phyloP scores from a whole-genome alignment of 2,888 invertebrate genomes.

The Stomorhina lunata region DNA sequence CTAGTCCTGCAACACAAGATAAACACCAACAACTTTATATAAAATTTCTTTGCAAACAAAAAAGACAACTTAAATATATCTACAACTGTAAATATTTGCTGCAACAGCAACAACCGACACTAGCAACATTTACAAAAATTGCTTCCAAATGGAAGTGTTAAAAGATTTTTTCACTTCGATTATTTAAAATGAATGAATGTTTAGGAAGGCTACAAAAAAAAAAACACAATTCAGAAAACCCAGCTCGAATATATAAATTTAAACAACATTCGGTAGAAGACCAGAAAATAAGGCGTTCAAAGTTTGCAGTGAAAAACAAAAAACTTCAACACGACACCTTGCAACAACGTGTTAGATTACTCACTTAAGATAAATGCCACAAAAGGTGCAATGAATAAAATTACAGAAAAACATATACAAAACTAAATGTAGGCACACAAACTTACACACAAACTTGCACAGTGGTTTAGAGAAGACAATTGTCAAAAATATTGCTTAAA shows the following conservation, averaged over 20 bases:
- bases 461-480: no score
- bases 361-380: slow-evolving; percentile 68
- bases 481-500: no score
- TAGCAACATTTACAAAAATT: slow-evolving; percentile 60
- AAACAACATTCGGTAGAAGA: slow-evolving; percentile 50
- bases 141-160: slow-evolving; percentile 71
- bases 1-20: slow-evolving; percentile 5
- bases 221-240: neutral
- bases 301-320: slow-evolving; percentile 11
- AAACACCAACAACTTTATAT: slow-evolving; percentile 6
- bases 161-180: slow-evolving; percentile 73
- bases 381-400: slow-evolving; percentile 66
- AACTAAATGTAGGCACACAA: neutral
- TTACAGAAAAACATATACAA: slow-evolving; percentile 20
- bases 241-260: neutral
- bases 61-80: slow-evolving; percentile 32
- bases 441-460: neutral
- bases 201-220: slow-evolving; percentile 44
- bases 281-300: slow-evolving; percentile 56
- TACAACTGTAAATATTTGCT: slow-evolving; percentile 60
- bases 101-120: slow-evolving; percentile 1
- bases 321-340: slow-evolving; percentile 67
- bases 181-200: slow-evolving; percentile 58
- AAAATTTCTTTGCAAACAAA: slow-evolving; percentile 11
- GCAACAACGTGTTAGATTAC: slow-evolving; percentile 69